Conservation (phyloP, 2,113 vertebrate species). For the Clarias magur region DNA sequence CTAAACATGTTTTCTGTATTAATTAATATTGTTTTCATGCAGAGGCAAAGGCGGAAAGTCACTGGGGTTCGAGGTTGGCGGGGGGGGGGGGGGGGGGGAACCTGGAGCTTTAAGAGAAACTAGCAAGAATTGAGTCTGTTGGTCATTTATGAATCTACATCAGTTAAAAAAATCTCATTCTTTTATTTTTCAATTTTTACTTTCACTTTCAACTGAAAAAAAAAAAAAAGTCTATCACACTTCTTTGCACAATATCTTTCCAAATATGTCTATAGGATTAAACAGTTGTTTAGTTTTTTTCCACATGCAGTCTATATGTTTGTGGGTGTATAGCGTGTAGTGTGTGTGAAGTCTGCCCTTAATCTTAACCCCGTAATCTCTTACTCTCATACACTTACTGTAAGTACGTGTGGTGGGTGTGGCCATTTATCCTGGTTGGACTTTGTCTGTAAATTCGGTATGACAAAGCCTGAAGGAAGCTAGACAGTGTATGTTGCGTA, state of each 20-base stretch:
- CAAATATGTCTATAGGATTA: not conserved
- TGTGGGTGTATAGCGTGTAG: conserved; percentile 6
- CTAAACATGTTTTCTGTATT: not conserved
- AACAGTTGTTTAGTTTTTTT: not conserved
- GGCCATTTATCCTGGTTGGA: conserved; percentile 27
- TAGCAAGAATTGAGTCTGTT: too few relatives aligned
- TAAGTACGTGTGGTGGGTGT: conserved; percentile 30
- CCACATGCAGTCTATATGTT: not conserved
- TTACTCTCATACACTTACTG: conserved; percentile 22
- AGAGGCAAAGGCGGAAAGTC: not conserved
- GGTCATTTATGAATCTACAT: not conserved
- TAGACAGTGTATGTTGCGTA: conserved; percentile 4
- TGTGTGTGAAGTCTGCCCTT: not conserved
- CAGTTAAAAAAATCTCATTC: too few relatives aligned
- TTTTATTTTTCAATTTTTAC: not conserved
- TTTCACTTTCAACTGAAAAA: not conserved
- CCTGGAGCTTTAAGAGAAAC: not conserved
- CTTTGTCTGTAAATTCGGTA: conserved; percentile 42
- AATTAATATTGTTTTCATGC: not conserved
- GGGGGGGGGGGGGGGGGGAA: too few relatives aligned
- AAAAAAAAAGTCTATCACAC: not conserved
- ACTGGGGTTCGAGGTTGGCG: not conserved
- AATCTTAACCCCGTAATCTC: conserved; percentile 19
- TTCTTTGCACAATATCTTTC: not conserved
- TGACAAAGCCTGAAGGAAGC: conserved; percentile 31